Conservation (phyloP, 1,140 invertebrate species). For the Saxidomus purpurata region DNA sequence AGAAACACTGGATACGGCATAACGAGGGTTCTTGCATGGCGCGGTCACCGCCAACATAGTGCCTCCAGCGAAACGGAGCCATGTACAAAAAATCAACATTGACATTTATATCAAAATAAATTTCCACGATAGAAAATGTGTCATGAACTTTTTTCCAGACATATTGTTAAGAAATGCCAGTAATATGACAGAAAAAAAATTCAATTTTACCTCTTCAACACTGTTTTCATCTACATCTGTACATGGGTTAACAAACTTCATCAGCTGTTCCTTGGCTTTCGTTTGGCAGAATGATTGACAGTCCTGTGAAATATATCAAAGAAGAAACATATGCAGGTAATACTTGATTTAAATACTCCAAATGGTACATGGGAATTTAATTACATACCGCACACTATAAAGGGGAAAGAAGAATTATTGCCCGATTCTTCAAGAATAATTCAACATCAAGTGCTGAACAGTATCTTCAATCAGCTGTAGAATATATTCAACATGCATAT, state of each 20-base stretch:
- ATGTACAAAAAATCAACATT: too few relatives aligned
- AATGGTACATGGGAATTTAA: not conserved
- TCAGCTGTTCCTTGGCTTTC: not conserved
- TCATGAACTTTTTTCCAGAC: too few relatives aligned
- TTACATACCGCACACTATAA: not conserved
- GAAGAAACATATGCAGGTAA: not conserved
- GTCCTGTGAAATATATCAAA: too few relatives aligned
- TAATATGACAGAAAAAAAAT: not conserved
- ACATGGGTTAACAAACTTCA: not conserved
- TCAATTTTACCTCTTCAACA: not conserved
- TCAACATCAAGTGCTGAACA: not conserved
- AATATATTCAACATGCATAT: not conserved
- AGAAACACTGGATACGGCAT: too few relatives aligned
- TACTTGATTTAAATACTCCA: not conserved
- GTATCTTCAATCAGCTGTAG: not conserved
- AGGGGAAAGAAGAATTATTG: not conserved
- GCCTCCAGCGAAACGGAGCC: too few relatives aligned
- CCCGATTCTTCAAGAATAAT: not conserved
- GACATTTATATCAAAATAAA: too few relatives aligned
- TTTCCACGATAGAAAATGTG: too few relatives aligned
- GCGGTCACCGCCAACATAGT: too few relatives aligned
- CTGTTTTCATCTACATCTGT: not conserved
- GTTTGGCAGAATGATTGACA: not conserved
- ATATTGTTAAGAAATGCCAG: not conserved
- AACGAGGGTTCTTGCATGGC: too few relatives aligned